Evolutionary conservation across 2,888 invertebrate genomes (phyloP), one percentile per base, ranked within the genome.

Genomic region (Drosophila gaucha): DNA sequence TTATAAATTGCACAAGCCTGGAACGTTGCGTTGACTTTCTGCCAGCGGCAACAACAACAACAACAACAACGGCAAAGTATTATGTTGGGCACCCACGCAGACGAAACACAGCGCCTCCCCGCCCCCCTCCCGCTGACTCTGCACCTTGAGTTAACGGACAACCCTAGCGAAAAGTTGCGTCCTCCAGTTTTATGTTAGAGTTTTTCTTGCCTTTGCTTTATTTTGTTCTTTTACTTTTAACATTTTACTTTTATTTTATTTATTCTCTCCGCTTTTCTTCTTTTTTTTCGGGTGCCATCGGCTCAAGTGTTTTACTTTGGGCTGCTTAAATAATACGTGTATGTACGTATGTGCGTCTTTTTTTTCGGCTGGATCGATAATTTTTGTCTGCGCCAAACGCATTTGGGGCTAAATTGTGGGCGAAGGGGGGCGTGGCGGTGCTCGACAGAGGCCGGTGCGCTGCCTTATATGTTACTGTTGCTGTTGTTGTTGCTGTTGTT

Each of bases 351-450:
- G 46, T 57, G 70, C 58, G 52, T 38, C 41, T 56, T 44, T 74
- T 78, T 67, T 79, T 64, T 68, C 75, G 70, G 65, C 73, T 75
- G 85, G 85, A 87, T 84, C 84, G 84, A 87, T 84, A 87, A 77
- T 75, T 87, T 82, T 79, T 78, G 84, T 87, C 87, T 87, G 80
- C 80, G 65, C 66, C 71, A 77, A 83, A 79, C 83, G 79, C 79
- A 79, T 79, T 79, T 76, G 56, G 44, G 18, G 31, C 38, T 52
- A 39, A 38, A 35, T 10, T 39, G 65, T 14, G 38, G 30, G 12
- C 20, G 41, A n/a, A 0, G 12, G 16, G 9, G 31, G 8, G 6
- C 38, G 4, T 10, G 46, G 24, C 26, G 5, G 22, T 5, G 14
- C n/a, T n/a, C n/a, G n/a, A n/a, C n/a, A 26, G 31, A 31, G 33